Evolutionary conservation across 2,797 vertebrate species (phyloP).

Genomic region (Premnoplex brunnescens): DNA sequence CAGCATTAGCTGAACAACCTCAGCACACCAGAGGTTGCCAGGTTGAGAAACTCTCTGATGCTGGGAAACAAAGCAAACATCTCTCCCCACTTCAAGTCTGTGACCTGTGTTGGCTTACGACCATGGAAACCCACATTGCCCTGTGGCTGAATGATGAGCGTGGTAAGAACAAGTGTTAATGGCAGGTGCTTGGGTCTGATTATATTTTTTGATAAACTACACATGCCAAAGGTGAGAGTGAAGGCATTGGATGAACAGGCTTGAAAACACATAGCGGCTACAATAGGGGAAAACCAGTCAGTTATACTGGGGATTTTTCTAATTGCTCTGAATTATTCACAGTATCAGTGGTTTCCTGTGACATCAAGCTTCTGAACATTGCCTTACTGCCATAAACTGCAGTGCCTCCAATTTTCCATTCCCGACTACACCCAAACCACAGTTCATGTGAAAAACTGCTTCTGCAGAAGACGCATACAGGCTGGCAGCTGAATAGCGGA

Average conservation of each 20-base stretch:
- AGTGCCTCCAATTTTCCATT: constrained; percentile 44
- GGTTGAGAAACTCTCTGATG: constrained; percentile 34
- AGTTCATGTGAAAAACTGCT: constrained; percentile 5
- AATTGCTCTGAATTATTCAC: constrained; percentile 14
- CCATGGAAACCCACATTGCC: neutral
- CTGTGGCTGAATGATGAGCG: neutral
- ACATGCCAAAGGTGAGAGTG: neutral
- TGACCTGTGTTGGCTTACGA: neutral
- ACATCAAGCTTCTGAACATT: constrained; percentile 52
- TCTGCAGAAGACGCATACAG: neutral
- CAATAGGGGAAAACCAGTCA: neutral
- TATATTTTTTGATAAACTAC: neutral
- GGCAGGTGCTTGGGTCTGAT: neutral
- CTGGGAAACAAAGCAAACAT: neutral
- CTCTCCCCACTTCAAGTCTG: neutral
- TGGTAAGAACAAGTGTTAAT: neutral
- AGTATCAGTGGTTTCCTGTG: constrained; percentile 61
- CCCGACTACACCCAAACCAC: constrained; percentile 8
- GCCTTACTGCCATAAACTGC: constrained; percentile 22
- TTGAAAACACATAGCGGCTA: neutral
- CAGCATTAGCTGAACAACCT: constrained; percentile 23
- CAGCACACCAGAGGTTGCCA: constrained; percentile 14
- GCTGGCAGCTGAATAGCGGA: neutral
- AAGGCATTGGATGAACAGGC: neutral
- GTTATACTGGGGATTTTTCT: neutral